phyloP scores from a whole-genome alignment of 2,888 invertebrate species.

The Brachyopa scutellaris region DNA sequence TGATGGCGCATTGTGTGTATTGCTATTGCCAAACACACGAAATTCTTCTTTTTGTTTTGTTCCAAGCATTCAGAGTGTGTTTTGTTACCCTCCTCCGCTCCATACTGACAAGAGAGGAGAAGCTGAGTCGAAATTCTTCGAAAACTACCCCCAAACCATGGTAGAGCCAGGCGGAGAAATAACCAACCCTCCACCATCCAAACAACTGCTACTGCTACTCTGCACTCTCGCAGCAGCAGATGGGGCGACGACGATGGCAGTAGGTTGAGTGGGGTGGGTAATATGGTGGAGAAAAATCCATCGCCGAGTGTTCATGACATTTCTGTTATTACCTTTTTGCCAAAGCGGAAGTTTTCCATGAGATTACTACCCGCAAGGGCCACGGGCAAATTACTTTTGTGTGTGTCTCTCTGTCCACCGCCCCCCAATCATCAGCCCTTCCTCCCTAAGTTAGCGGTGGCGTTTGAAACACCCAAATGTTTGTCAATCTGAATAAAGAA shows the following conservation, averaged over 20 bases:
- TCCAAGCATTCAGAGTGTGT: slow-evolving; percentile 50
- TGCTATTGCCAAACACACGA: slow-evolving; percentile 49
- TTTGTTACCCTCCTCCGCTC: slow-evolving; percentile 21
- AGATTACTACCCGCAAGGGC: slow-evolving; percentile 71
- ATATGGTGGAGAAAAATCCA: slow-evolving; percentile 67
- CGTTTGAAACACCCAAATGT: slow-evolving; percentile 58
- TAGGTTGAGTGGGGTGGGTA: not conserved
- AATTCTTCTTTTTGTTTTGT: slow-evolving; percentile 48
- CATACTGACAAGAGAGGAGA: no score
- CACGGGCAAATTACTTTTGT: slow-evolving; percentile 66
- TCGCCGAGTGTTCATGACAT: slow-evolving; percentile 72
- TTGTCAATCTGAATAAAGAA: slow-evolving; percentile 58
- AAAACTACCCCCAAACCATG: slow-evolving; percentile 59
- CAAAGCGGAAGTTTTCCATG: slow-evolving; percentile 72
- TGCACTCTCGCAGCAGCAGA: not conserved
- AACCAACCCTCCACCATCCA: not conserved
- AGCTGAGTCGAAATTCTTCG: no score
- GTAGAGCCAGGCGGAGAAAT: slow-evolving; percentile 8
- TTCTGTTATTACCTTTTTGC: slow-evolving; percentile 72
- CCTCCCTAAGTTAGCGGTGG: not conserved
- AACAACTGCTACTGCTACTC: slow-evolving; percentile 9
- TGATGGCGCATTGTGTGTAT: slow-evolving; percentile 52
- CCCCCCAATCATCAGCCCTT: slow-evolving; percentile 19
- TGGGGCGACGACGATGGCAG: not conserved
- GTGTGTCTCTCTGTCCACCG: slow-evolving; percentile 34